A percentile compares a stretch with the other conserved stretches of the same genome.
These are phyloP conservation scores for Xanthostigma xanthostigma DNA, from an alignment of 2,888 invertebrate species.

Conservation along the genomic window DNA sequence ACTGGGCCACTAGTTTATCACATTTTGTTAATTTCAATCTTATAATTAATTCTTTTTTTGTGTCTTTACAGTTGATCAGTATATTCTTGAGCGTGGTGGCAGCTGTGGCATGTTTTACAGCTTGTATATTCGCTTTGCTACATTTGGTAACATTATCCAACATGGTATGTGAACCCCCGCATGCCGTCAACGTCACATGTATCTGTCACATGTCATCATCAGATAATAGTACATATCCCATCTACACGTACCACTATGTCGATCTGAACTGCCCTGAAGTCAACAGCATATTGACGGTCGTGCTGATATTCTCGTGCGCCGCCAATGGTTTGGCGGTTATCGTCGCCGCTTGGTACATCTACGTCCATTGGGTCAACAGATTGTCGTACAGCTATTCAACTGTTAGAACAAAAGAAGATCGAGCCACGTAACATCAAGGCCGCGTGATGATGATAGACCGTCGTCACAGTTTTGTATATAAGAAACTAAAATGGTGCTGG, in stretches of 20 bases:
- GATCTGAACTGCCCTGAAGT: slow-evolving; percentile 31
- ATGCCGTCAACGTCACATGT: slow-evolving; percentile 27
- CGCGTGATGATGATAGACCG: not conserved
- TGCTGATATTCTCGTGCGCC: slow-evolving; percentile 26
- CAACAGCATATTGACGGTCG: slow-evolving; percentile 24
- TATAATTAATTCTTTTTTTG: not conserved
- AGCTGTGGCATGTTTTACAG: slow-evolving; percentile 24
- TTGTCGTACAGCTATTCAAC: slow-evolving; percentile 25
- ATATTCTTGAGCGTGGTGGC: slow-evolving; percentile 26
- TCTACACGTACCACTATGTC: slow-evolving; percentile 26
- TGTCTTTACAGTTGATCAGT: slow-evolving; percentile 26
- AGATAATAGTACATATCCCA: slow-evolving; percentile 12
- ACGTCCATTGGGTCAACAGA: slow-evolving; percentile 30
- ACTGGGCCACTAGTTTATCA: not conserved
- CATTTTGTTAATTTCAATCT: slow-evolving; percentile 1
- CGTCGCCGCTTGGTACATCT: slow-evolving; percentile 28
- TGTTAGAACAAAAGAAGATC: slow-evolving; percentile 22
- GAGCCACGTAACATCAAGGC: slow-evolving; percentile 10
- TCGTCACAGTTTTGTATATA: not conserved
- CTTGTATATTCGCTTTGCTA: slow-evolving; percentile 25
- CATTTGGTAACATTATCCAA: slow-evolving; percentile 26
- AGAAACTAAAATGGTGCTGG: no score
- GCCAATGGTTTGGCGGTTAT: slow-evolving; percentile 26
- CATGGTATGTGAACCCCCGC: slow-evolving; percentile 26
- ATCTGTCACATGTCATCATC: slow-evolving; percentile 20